Base-by-base conservation (phyloP, 2,888 invertebrate genomes). In the Pardosa pseudoannulata region DNA sequence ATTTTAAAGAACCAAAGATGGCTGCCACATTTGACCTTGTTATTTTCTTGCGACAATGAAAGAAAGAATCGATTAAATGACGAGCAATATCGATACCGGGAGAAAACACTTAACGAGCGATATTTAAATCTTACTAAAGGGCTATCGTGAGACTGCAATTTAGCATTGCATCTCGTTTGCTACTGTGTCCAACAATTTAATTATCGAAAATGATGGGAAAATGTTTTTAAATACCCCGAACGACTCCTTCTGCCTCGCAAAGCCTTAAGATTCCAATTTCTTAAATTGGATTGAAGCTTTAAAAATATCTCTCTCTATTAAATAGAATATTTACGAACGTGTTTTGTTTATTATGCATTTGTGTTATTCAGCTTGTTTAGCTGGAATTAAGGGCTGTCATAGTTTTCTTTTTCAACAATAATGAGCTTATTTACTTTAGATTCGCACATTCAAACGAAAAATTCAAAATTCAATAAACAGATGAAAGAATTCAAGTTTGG, bases 151-250 rank as follows among this genome's bases (percentile, higher is more conserved):
- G 76, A 73, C 72, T 36, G 83, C 83, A 83, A 83, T 83, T 83
- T 76, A 83, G 71, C 83, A 76, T 75, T 70, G 68, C 75, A 62
- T 75, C 74, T 41, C 70, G 64, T 80, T 78, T 67, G 71, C 72
- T 72, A 65, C 71, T 72, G 75, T 76, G 71, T 78, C 78, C 72
- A 71, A 50, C 64, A 76, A 83, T 83, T 83, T 83, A 83, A 83
- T 83, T 83, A 83, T 83, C 83, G 83, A 83, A 83, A 83, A 83
- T 83, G 83, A 83, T 72, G 83, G 76, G 72, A 71, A 83, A 83
- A 83, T 72, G 72, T 78, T 76, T 76, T 83, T 83, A 83, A 83
- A 83, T 83, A 83, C 72, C 71, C 56, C 46, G 70, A 50, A 83
- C 41, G 72, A 65, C 78, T 78, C 76, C 62, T 83, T 83, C 72